phyloP scores from a whole-genome alignment of 2,888 invertebrate species.

The Polyommatus iphigenia region DNA sequence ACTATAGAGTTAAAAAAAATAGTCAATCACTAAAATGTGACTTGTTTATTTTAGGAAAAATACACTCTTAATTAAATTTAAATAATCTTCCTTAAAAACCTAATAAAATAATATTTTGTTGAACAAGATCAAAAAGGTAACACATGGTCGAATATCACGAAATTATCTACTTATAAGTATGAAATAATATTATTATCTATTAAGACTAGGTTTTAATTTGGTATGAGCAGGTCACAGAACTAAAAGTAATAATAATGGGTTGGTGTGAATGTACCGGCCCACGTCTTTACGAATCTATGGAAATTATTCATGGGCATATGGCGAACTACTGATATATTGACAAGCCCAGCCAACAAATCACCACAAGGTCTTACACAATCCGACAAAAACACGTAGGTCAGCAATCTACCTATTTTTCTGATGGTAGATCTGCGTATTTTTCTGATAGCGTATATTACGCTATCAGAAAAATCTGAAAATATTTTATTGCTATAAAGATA shows the following conservation, averaged over 20 bases:
- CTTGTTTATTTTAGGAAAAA: neutral
- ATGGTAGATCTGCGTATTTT: too few species aligned
- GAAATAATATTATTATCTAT: neutral
- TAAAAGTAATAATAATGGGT: neutral
- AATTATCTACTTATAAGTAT: neutral
- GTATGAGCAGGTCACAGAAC: neutral
- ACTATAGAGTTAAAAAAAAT: neutral
- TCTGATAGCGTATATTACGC: too few species aligned
- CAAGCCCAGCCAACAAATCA: neutral
- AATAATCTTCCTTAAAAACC: neutral
- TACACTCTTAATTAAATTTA: neutral
- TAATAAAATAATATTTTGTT: neutral
- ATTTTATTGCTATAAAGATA: too few species aligned
- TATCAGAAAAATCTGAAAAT: too few species aligned
- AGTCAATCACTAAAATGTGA: neutral
- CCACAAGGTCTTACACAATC: too few species aligned
- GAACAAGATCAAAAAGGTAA: neutral
- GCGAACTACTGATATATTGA: neutral
- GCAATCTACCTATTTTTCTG: too few species aligned
- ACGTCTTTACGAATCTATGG: too few species aligned
- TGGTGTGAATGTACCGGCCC: neutral
- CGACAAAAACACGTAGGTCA: too few species aligned
- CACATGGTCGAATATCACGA: neutral
- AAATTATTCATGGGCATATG: neutral
- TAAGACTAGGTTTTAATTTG: neutral